Evolutionary conservation across 2,888 invertebrate genomes (phyloP).

Genomic region (Aphrophora alni): DNA sequence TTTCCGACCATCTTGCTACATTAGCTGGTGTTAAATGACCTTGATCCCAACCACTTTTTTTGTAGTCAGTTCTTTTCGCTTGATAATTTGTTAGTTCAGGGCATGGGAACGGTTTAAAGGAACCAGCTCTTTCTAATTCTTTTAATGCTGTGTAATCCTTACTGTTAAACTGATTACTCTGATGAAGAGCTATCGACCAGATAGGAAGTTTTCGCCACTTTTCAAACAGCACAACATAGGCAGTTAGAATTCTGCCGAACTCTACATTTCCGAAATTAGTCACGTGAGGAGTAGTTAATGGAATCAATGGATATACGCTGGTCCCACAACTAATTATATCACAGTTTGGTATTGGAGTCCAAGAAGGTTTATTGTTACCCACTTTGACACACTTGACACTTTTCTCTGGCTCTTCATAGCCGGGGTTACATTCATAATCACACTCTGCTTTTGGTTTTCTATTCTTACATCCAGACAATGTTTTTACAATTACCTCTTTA

Average conservation of each 20-base stretch:
- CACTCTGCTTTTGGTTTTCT: conserved; percentile 16
- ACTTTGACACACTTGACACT: conserved; percentile 13
- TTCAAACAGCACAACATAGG: conserved; percentile 37
- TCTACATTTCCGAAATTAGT: not conserved
- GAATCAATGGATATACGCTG: conserved; percentile 20
- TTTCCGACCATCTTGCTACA: conserved; percentile 40
- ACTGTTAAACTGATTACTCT: conserved; percentile 31
- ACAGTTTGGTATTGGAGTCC: conserved; percentile 26
- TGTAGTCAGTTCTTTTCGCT: conserved; percentile 20
- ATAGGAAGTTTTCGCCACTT: conserved; percentile 35
- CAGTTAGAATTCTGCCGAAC: conserved; percentile 33
- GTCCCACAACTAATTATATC: conserved; percentile 20
- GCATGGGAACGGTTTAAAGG: conserved; percentile 36
- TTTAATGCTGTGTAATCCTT: conserved; percentile 35
- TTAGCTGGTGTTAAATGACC: conserved; percentile 43
- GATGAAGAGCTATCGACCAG: conserved; percentile 41
- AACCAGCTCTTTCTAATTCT: conserved; percentile 16
- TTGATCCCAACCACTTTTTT: conserved; percentile 28
- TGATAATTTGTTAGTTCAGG: conserved; percentile 28
- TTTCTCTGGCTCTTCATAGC: conserved; percentile 31
- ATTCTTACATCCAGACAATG: conserved; percentile 11
- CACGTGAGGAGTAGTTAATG: conserved; percentile 29
- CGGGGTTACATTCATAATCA: conserved; percentile 38
- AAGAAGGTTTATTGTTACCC: conserved; percentile 4
- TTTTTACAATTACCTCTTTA: not conserved